Percentiles rank a stretch among this genome's conserved stretches.
These are phyloP conservation scores for Sturmia bella DNA, from an alignment of 2,888 invertebrate genomes.

Conservation along the genomic window DNA sequence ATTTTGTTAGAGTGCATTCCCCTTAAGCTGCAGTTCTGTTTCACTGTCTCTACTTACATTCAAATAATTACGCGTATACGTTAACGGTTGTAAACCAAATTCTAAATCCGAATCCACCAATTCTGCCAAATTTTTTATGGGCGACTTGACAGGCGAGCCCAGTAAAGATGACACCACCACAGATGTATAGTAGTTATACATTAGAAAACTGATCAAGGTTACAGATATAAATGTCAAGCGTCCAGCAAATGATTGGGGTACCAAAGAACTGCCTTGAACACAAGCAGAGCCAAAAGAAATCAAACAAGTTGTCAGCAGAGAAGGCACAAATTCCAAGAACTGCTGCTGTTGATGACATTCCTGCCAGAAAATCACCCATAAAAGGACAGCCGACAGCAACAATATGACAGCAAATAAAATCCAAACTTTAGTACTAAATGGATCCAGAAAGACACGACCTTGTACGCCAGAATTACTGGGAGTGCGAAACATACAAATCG, in stretches of 20 bases:
- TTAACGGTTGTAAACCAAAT: constrained; percentile 83
- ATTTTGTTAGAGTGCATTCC: no score
- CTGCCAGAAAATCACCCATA: constrained; percentile 79
- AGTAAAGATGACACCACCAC: constrained; percentile 85
- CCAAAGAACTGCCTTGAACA: constrained; percentile 82
- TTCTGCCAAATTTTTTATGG: constrained; percentile 83
- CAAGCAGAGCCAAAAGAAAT: constrained; percentile 82
- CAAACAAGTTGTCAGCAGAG: constrained; percentile 77
- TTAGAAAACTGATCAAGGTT: constrained; percentile 80
- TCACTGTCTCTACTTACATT: constrained; percentile 74
- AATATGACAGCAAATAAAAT: constrained; percentile 81
- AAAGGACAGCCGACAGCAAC: constrained; percentile 76
- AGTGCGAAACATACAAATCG: constrained; percentile 84
- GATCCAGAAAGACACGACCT: constrained; percentile 84
- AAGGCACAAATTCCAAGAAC: constrained; percentile 74
- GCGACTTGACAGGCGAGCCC: constrained; percentile 83
- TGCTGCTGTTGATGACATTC: constrained; percentile 73
- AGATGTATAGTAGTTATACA: constrained; percentile 86
- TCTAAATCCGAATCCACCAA: constrained; percentile 83
- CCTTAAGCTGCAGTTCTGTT: no score
- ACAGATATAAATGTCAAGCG: constrained; percentile 78
- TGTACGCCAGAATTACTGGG: constrained; percentile 84
- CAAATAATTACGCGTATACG: constrained; percentile 76
- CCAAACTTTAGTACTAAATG: constrained; percentile 85
- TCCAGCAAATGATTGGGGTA: constrained; percentile 82